Evolutionary conservation across 2,888 invertebrate genomes (phyloP).

Genomic region (Napeogenes inachia): DNA sequence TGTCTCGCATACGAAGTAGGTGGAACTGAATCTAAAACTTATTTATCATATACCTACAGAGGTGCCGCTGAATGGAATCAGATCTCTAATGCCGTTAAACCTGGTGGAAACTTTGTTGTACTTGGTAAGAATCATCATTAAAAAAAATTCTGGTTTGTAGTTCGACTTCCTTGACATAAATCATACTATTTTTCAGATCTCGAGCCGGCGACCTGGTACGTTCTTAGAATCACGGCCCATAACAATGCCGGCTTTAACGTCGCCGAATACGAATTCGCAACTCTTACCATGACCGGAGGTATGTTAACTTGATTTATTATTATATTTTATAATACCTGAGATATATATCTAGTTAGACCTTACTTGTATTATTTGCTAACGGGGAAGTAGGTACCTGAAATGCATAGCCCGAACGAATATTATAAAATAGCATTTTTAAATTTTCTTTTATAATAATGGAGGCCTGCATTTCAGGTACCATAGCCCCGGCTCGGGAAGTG

Average conservation of each 20-base stretch:
- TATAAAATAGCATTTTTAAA: constrained; percentile 16
- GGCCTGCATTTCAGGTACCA: constrained; percentile 91
- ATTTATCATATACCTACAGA: constrained; percentile 57
- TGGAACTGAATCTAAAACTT: background rate
- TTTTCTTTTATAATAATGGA: constrained; percentile 30
- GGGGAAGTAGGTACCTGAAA: constrained; percentile 62
- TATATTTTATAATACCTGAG: too few relatives aligned
- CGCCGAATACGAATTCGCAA: constrained; percentile 96
- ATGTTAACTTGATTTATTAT: constrained; percentile 37
- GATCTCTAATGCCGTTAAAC: constrained; percentile 94
- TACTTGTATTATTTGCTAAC: background rate
- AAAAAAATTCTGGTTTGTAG: background rate
- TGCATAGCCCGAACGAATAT: constrained; percentile 57
- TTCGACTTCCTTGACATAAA: background rate
- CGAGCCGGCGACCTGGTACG: constrained; percentile 96
- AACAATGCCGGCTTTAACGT: constrained; percentile 97
- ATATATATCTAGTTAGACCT: background rate
- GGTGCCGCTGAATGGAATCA: constrained; percentile 94
- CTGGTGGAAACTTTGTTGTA: constrained; percentile 92
- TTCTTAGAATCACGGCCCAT: constrained; percentile 92
- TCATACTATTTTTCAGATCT: constrained; percentile 75
- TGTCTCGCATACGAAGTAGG: too few relatives aligned
- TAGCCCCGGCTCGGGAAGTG: constrained; percentile 90
- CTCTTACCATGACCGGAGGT: constrained; percentile 96
- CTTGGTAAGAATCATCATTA: constrained; percentile 59